A percentile compares a stretch with the other conserved stretches of the same genome.
phyloP scores from a whole-genome alignment of 2,797 vertebrate species.

The Carapus acus region DNA sequence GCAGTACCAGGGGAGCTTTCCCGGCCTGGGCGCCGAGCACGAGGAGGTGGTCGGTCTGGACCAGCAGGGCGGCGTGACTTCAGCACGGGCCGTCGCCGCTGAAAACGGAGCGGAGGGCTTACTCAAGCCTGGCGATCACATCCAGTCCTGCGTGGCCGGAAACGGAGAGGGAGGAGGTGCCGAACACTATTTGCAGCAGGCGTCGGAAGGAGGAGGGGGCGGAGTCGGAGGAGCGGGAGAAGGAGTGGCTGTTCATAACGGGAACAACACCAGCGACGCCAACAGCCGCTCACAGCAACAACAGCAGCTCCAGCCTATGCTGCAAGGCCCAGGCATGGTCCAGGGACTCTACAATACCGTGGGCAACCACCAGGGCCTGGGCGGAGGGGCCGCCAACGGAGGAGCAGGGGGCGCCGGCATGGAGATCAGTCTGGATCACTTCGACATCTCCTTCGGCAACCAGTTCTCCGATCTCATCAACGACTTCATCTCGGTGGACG shows the following conservation, averaged over 20 bases:
- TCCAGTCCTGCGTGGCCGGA: slow-evolving; percentile 80
- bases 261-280: slow-evolving; percentile 59
- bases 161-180: slow-evolving; percentile 74
- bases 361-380: slow-evolving; percentile 81
- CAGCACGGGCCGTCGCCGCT: slow-evolving; percentile 54
- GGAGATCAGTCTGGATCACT: slow-evolving; percentile 99
- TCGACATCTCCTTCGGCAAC: slow-evolving; percentile 99
- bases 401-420: slow-evolving; percentile 80
- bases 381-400: slow-evolving; percentile 64
- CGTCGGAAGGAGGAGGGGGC: slow-evolving; percentile 61
- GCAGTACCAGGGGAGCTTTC: slow-evolving; percentile 92
- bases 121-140: slow-evolving; percentile 86
- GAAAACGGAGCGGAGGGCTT: slow-evolving; percentile 79
- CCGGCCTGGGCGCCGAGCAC: slow-evolving; percentile 81
- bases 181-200: slow-evolving; percentile 88
- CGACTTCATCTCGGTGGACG: slow-evolving; percentile 97
- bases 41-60: slow-evolving; percentile 91
- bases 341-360: slow-evolving; percentile 89
- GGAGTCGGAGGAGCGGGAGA: slow-evolving; percentile 61
- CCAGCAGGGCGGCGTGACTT: slow-evolving; percentile 62
- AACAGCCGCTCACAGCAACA: slow-evolving; percentile 68
- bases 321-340: slow-evolving; percentile 86
- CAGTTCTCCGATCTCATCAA: slow-evolving; percentile 99
- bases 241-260: slow-evolving; percentile 69
- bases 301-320: slow-evolving; percentile 83